phyloP scores from a whole-genome alignment of 2,113 vertebrate genomes.

The Rallus limicola region DNA sequence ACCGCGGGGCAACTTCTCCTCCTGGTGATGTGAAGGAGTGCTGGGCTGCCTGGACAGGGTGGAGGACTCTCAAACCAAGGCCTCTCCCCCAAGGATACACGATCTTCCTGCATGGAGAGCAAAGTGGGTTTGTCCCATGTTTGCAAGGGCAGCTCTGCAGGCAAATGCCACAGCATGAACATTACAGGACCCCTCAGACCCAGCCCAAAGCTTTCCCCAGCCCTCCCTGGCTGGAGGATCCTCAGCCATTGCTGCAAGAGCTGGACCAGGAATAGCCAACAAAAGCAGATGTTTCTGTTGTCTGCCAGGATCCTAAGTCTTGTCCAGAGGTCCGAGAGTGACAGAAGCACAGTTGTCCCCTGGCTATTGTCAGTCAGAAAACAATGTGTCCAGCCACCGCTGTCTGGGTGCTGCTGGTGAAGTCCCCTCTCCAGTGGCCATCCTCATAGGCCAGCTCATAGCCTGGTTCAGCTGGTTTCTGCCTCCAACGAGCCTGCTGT shows the following conservation, averaged over 20 bases:
- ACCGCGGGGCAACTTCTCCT: not conserved
- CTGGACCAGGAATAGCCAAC: not conserved
- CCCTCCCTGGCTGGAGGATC: not conserved
- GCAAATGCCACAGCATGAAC: not conserved
- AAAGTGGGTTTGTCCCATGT: not conserved
- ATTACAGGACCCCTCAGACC: not conserved
- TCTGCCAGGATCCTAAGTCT: not conserved
- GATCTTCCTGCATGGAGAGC: not conserved
- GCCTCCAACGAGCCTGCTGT: accelerated
- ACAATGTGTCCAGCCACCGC: not conserved
- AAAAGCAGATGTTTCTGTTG: not conserved
- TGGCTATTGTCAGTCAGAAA: not conserved
- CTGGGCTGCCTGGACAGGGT: not conserved
- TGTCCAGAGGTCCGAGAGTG: not conserved
- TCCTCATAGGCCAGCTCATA: not conserved
- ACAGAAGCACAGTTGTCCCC: not conserved
- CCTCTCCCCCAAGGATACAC: not conserved
- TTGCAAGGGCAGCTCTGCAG: not conserved
- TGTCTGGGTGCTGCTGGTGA: not conserved
- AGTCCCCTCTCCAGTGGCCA: not conserved
- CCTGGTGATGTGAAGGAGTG: accelerated
- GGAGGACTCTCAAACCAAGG: not conserved
- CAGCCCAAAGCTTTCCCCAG: not conserved
- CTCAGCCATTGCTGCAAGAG: not conserved
- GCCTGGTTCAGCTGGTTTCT: not conserved